Evolutionary conservation across 1,140 invertebrate genomes (phyloP).

Genomic region (Vollenhovia emeryi): DNA sequence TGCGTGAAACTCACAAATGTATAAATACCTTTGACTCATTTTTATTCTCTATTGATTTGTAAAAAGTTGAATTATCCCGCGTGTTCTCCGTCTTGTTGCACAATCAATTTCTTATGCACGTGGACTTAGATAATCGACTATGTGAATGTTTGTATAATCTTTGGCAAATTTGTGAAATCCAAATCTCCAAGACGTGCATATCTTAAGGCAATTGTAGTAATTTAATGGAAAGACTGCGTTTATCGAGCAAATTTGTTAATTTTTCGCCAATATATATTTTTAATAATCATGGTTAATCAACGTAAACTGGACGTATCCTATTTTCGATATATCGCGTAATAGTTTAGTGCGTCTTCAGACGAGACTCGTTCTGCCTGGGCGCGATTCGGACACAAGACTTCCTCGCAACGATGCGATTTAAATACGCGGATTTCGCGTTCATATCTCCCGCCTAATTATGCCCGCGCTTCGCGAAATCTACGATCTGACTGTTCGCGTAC

Average conservation of each 20-base stretch:
- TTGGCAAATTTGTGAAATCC: background rate
- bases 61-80: background rate
- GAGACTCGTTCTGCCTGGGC: conserved; percentile 51
- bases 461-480: conserved; percentile 75
- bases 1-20: too few species aligned
- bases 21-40: background rate
- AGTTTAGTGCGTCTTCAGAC: background rate
- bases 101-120: background rate
- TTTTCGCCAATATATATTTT: background rate
- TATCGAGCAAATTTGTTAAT: background rate
- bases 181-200: background rate
- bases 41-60: background rate
- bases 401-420: conserved; percentile 75
- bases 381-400: conserved; percentile 78
- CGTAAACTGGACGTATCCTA: background rate
- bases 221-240: background rate
- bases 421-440: conserved; percentile 78
- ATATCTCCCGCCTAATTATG: conserved; percentile 81
- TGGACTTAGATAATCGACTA: background rate
- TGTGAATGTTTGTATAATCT: background rate
- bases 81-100: background rate
- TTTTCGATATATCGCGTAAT: background rate
- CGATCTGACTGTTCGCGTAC: conserved; percentile 76
- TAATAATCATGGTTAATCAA: background rate
- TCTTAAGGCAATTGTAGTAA: background rate